Base-by-base conservation (phyloP, 2,888 invertebrate genomes). In the Noctua pronuba region DNA sequence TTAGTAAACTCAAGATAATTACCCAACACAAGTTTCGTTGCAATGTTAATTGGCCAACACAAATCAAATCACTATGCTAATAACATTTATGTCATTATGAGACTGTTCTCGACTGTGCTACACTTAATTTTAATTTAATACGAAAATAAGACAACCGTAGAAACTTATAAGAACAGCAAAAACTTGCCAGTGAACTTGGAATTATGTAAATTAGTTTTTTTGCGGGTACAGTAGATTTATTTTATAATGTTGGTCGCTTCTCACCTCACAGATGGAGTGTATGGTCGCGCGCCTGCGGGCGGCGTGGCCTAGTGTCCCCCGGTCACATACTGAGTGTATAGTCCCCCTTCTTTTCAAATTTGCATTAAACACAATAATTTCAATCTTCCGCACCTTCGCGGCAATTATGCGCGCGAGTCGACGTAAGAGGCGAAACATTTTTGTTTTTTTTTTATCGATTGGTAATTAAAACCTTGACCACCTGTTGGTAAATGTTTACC, bases 221-320 rank as follows among this genome's bases (percentile, higher is more conserved):
- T 38, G 60, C 11, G n/a, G 28, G 49, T 62, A 49, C 49, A 24
- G 31, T 62, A 38, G 16, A 11, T 73, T 78, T 70, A 55, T 11
- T 75, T 41, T 60, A 46, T 52, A 68, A 62, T 55, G 55, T 69
- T 76, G 49, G 38, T 69, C 18, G 55, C 13, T 64, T 77, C 95
- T 95, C 92, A 96, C 96, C 96, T 95, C 95, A 49, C 92, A 92
- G 78, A 96, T 90, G 24, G 95, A 95, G 84, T 96, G 95, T 76
- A 96, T 91, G 13, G 95, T 95, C 24, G 92, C 91, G 68, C 95
- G 92, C 82, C 95, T 92, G 46, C 88, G 90, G 10, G 88, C 82
- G 31, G 87, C 85, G 60, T 76, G 82, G 41, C 88, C 88, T 62
- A 90, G 81, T 24, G 90, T 90, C 62, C 87, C 90, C 77, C 88